phyloP scores from a whole-genome alignment of 2,797 vertebrate species.

The Chloroceryle amazona region DNA sequence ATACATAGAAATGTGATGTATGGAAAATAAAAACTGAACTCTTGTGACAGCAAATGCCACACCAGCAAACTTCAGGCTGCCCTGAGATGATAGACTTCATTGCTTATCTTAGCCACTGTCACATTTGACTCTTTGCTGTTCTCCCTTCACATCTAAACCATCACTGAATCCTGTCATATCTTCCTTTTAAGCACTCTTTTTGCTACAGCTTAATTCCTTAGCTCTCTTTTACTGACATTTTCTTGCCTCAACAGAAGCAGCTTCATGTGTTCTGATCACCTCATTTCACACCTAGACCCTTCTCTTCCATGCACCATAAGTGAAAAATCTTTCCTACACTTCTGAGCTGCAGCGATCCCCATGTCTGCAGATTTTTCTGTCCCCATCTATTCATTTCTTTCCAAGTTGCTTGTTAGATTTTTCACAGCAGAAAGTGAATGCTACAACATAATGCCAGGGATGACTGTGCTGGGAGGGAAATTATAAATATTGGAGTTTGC shows the following conservation, averaged over 20 bases:
- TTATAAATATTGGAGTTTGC: not conserved
- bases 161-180: not conserved
- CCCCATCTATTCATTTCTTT: not conserved
- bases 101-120: slow-evolving; percentile 1
- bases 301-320: not conserved
- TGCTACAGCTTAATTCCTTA: not conserved
- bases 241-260: not conserved
- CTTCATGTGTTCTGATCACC: not conserved
- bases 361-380: not conserved
- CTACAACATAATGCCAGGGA: not conserved
- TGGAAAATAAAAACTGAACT: slow-evolving; percentile 34
- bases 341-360: not conserved
- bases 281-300: not conserved
- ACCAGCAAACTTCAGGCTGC: slow-evolving; percentile 27
- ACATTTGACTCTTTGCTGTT: not conserved
- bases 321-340: not conserved
- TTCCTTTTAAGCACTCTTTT: not conserved
- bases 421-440: not conserved
- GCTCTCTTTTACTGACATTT: not conserved
- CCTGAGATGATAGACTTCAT: not conserved
- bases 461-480: not conserved
- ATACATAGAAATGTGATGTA: not conserved
- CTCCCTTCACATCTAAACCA: not conserved
- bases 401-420: not conserved
- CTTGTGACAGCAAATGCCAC: slow-evolving; percentile 41